These are phyloP conservation scores for Tineola bisselliella DNA, from an alignment of 2,888 invertebrate genomes.

Conservation along the genomic window DNA sequence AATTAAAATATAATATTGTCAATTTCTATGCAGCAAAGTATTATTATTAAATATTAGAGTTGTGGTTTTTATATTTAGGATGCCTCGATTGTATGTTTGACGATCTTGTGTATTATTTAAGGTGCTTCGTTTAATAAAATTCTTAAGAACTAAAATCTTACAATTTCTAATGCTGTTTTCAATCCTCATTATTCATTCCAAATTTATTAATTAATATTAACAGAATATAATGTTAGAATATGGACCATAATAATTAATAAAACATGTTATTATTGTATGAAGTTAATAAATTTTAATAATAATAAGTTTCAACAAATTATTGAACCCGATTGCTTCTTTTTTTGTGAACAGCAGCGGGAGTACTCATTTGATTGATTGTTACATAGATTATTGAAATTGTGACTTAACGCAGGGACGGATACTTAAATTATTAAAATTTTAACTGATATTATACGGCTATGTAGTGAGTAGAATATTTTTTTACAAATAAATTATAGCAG, in stretches of 20 bases:
- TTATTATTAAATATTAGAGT: background rate
- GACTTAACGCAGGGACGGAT: constrained; percentile 69
- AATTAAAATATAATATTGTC: constrained; percentile 4
- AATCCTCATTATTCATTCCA: constrained; percentile 8
- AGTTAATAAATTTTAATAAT: constrained; percentile 39
- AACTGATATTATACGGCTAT: constrained; percentile 71
- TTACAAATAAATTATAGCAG: constrained; percentile 75
- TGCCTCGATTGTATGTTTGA: background rate
- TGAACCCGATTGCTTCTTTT: constrained; percentile 38
- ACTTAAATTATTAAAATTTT: constrained; percentile 70
- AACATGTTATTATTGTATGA: no score
- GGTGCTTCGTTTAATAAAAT: background rate
- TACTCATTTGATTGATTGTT: constrained; percentile 36
- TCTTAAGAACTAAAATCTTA: background rate
- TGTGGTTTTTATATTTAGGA: background rate
- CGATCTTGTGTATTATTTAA: background rate
- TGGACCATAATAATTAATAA: background rate
- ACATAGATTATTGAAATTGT: constrained; percentile 64
- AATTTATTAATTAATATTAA: background rate
- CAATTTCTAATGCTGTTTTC: background rate
- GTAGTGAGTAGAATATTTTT: constrained; percentile 77
- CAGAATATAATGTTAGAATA: constrained; percentile 1
- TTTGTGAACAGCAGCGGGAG: constrained; percentile 44
- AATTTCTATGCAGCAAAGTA: constrained; percentile 1
- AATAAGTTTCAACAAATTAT: constrained; percentile 65